Conservation (phyloP, 2,888 invertebrate species). For the Sphecodes monilicornis region DNA sequence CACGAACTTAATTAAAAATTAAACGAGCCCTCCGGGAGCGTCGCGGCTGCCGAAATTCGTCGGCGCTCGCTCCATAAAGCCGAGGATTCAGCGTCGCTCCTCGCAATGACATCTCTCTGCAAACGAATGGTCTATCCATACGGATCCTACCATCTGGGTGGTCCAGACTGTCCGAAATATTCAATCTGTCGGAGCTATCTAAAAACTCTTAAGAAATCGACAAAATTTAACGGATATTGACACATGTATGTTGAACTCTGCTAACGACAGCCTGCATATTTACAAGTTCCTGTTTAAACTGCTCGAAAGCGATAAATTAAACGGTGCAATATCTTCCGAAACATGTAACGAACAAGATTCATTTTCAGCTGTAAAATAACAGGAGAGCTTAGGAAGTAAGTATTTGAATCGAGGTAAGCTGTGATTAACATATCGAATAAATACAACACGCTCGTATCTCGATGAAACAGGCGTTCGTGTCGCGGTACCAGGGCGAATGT, state of each 20-base stretch:
- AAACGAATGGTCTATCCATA: slow-evolving; percentile 56
- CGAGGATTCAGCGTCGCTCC: slow-evolving; percentile 46
- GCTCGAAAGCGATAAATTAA: not conserved
- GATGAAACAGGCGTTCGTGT: slow-evolving; percentile 1
- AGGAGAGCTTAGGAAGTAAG: not conserved
- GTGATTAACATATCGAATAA: not conserved
- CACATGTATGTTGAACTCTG: too few relatives aligned
- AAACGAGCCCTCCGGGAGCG: slow-evolving; percentile 68
- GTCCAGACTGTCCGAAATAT: slow-evolving; percentile 20
- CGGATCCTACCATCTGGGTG: slow-evolving; percentile 39
- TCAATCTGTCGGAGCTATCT: not conserved
- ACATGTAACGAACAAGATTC: not conserved
- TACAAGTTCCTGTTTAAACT: not conserved
- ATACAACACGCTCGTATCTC: not conserved
- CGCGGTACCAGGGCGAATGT: slow-evolving; percentile 1
- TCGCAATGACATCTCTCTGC: slow-evolving; percentile 56
- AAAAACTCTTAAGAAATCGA: not conserved
- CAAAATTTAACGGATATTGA: not conserved
- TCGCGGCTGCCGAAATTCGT: slow-evolving; percentile 66
- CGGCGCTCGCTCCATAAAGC: slow-evolving; percentile 62
- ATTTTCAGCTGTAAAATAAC: not conserved
- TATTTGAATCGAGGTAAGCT: not conserved
- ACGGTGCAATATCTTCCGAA: not conserved
- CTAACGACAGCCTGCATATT: too few relatives aligned
- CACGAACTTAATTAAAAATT: slow-evolving; percentile 72